Evolutionary conservation across 1,140 invertebrate species (phyloP).

Genomic region (Neocloeon triangulifer): DNA sequence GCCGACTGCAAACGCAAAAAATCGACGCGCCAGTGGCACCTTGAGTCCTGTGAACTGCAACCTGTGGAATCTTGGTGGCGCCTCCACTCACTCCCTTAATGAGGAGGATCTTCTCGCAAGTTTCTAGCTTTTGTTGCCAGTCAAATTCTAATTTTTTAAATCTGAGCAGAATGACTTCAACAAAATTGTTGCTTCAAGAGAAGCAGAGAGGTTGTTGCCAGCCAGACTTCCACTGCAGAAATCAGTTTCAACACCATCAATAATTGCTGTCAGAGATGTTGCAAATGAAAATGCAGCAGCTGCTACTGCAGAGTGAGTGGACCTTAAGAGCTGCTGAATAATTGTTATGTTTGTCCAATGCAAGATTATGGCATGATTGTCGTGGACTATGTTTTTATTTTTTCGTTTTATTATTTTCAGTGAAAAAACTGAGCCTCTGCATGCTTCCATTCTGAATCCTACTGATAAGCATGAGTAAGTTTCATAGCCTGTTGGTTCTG

Average conservation of each 20-base stretch:
- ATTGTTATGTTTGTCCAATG: slow-evolving; percentile 5
- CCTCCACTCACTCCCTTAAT: slow-evolving; percentile 62
- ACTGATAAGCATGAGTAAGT: background rate
- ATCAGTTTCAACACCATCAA: slow-evolving; percentile 73
- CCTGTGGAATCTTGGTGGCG: slow-evolving; percentile 28
- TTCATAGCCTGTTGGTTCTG: background rate
- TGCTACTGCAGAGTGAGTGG: slow-evolving; percentile 17
- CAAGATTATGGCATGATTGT: no score
- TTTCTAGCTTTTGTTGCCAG: no score
- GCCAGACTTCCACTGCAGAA: slow-evolving; percentile 64
- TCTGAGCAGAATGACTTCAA: slow-evolving; percentile 28
- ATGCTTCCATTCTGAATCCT: background rate
- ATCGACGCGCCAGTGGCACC: slow-evolving; percentile 5
- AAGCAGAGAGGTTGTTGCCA: slow-evolving; percentile 32
- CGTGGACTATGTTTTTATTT: no score
- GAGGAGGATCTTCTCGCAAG: slow-evolving; percentile 58
- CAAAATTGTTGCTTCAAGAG: slow-evolving; percentile 28
- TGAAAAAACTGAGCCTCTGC: slow-evolving; percentile 2
- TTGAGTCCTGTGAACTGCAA: slow-evolving; percentile 7
- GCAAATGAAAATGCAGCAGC: slow-evolving; percentile 14
- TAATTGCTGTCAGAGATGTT: slow-evolving; percentile 40
- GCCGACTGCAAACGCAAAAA: slow-evolving; percentile 8
- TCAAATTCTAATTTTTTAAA: slow-evolving; percentile 4
- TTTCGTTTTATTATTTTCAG: no score
- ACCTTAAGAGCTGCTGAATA: slow-evolving; percentile 4